These are phyloP conservation scores for Cynocephalus volans DNA, from an alignment of 2,113 vertebrate genomes.

Conservation along the genomic window DNA sequence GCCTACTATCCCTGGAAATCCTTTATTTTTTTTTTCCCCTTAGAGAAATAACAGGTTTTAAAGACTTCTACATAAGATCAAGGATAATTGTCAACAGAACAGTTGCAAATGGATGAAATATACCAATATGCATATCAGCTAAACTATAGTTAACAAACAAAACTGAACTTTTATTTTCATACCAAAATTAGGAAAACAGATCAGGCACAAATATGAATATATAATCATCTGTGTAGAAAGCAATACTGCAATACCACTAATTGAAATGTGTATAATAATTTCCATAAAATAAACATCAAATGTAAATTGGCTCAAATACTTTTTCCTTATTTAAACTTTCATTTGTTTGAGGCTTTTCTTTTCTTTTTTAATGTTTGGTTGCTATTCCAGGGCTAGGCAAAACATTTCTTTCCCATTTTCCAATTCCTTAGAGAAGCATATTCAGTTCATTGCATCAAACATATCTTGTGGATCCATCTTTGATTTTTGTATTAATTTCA, in stretches of 20 bases:
- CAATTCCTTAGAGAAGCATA: slow-evolving; percentile 81
- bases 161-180: slow-evolving; percentile 75
- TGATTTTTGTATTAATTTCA: slow-evolving; percentile 48
- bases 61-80: slow-evolving; percentile 48
- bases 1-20: not conserved
- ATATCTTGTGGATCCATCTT: slow-evolving; percentile 15
- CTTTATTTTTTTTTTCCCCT: not conserved
- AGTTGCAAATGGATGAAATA: slow-evolving; percentile 59
- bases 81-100: slow-evolving; percentile 59
- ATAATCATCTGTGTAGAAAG: slow-evolving; percentile 66
- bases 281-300: slow-evolving; percentile 73
- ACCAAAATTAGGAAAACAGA: slow-evolving; percentile 72
- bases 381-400: slow-evolving; percentile 88
- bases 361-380: slow-evolving; percentile 79
- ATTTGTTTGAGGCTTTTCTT: slow-evolving; percentile 84
- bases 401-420: slow-evolving; percentile 87
- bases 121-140: not conserved
- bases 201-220: slow-evolving; percentile 62
- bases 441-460: slow-evolving; percentile 75
- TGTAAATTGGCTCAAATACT: slow-evolving; percentile 28
- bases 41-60: not conserved
- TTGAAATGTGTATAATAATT: slow-evolving; percentile 64
- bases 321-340: slow-evolving; percentile 87
- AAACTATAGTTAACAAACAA: slow-evolving; percentile 63
- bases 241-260: slow-evolving; percentile 58